phyloP scores from a whole-genome alignment of 23 tunicate species.

The Ascidia mentula region DNA sequence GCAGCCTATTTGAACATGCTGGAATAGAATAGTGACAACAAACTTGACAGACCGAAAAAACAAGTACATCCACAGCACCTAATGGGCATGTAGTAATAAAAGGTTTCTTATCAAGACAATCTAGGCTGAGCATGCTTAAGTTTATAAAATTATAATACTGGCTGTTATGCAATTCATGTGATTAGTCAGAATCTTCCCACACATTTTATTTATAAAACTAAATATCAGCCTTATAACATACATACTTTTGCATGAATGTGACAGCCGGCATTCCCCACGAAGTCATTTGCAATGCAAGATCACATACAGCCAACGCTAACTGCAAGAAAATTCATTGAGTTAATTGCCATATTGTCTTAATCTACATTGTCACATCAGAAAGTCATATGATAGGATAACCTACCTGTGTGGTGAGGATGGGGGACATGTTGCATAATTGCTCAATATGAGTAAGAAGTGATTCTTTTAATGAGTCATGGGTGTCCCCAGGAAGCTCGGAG shows the following conservation, averaged over 20 bases:
- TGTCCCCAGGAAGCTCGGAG: slow-evolving; percentile 63
- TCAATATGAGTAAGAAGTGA: slow-evolving; percentile 81
- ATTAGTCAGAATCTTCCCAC: too few species aligned
- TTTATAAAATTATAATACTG: not conserved
- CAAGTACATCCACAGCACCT: too few species aligned
- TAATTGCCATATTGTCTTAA: too few species aligned
- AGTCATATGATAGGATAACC: too few species aligned
- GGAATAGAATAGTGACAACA: too few species aligned
- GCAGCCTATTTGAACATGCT: too few species aligned
- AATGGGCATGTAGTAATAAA: too few species aligned
- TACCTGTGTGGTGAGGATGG: slow-evolving; percentile 86
- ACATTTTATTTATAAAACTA: too few species aligned
- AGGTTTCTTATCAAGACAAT: too few species aligned
- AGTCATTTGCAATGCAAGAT: slow-evolving; percentile 88
- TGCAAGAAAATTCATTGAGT: slow-evolving; percentile 18
- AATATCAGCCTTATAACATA: not conserved
- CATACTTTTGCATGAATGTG: slow-evolving; percentile 90
- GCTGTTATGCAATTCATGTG: not conserved
- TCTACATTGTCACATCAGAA: too few species aligned
- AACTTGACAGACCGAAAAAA: too few species aligned
- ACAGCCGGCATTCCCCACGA: slow-evolving; percentile 90
- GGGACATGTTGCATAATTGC: slow-evolving; percentile 60
- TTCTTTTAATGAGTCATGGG: slow-evolving; percentile 75
- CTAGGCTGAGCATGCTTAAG: not conserved
- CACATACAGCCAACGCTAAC: slow-evolving; percentile 89